Conservation (phyloP, 2,113 vertebrate genomes). For the Phalacrocorax aristotelis region DNA sequence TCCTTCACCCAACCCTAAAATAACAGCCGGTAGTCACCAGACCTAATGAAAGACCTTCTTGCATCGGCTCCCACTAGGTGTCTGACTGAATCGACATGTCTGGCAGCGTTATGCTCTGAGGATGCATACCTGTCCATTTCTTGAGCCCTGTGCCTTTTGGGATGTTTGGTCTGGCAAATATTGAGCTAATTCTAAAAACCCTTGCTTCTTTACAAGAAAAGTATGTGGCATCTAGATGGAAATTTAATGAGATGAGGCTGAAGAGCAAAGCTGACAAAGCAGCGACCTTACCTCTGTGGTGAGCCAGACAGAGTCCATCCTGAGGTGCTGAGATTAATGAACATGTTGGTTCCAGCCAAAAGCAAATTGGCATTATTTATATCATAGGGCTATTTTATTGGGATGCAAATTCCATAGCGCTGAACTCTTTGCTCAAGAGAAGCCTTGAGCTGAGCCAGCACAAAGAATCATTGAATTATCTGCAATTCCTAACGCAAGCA, state of each 20-base stretch:
- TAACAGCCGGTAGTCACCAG: neutral
- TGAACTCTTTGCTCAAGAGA: constrained; percentile 11
- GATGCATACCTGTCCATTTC: neutral
- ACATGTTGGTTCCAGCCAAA: neutral
- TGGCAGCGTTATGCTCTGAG: neutral
- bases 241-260: constrained; percentile 33
- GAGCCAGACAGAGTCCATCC: neutral
- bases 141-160: neutral
- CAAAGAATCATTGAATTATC: constrained; percentile 28
- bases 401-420: neutral
- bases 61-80: neutral
- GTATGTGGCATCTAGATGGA: neutral
- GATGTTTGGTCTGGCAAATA: neutral
- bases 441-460: constrained; percentile 39
- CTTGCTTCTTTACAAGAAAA: neutral
- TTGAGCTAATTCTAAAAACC: neutral
- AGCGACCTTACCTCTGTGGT: constrained; percentile 7
- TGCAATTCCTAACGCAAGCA: neutral
- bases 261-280: constrained; percentile 26
- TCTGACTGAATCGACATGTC: neutral
- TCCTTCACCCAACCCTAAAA: neutral
- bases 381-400: neutral
- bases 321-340: neutral
- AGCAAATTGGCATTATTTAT: neutral
- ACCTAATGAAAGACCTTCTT: neutral